A percentile compares a stretch with the other conserved stretches of the same genome.
Evolutionary conservation across 2,113 vertebrate species (phyloP).

Genomic region (Pongo abelii): DNA sequence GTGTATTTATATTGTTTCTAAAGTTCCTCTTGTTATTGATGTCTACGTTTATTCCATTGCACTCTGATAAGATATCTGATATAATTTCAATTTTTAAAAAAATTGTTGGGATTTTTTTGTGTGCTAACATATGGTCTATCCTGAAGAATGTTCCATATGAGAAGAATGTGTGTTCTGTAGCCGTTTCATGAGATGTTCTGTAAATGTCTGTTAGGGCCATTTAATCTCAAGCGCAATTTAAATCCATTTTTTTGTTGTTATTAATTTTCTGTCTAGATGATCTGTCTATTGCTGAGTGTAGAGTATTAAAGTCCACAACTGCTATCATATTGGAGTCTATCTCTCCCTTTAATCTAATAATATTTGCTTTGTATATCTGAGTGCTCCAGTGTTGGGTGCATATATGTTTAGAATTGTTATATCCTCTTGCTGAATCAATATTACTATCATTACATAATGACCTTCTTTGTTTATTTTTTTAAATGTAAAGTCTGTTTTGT

Average conservation of each 20-base stretch:
- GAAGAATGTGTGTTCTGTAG: neutral
- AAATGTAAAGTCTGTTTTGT: neutral
- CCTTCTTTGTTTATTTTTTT: neutral
- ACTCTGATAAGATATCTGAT: neutral
- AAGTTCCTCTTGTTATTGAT: neutral
- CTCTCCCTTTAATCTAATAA: neutral
- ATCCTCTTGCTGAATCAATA: neutral
- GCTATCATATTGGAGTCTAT: neutral
- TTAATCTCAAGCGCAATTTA: neutral
- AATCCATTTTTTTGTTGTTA: neutral
- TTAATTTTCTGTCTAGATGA: neutral
- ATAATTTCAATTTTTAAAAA: neutral
- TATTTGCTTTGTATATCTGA: neutral
- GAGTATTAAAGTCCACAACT: neutral
- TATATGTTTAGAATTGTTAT: neutral
- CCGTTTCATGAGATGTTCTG: neutral
- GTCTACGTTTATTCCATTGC: neutral
- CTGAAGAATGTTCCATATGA: neutral
- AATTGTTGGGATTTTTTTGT: neutral
- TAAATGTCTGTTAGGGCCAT: neutral
- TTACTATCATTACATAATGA: neutral
- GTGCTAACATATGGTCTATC: neutral
- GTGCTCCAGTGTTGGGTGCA: neutral
- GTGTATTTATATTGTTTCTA: neutral
- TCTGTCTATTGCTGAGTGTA: neutral